phyloP scores from a whole-genome alignment of 2,113 vertebrate species.

The Nymphicus hollandicus region DNA sequence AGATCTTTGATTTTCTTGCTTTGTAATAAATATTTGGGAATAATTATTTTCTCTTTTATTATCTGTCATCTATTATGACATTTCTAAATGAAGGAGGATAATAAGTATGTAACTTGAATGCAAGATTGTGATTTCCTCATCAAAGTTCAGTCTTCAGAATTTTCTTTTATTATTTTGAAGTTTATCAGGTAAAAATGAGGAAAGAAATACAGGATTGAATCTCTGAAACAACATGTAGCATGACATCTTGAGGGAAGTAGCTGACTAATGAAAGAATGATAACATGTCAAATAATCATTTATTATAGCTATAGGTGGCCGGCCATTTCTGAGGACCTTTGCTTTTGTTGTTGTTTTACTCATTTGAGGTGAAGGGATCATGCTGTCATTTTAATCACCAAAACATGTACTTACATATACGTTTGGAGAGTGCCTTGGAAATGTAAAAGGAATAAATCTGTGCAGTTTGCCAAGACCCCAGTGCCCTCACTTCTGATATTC shows the following conservation, averaged over 20 bases:
- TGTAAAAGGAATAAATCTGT: background rate
- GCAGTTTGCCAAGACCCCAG: background rate
- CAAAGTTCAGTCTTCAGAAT: background rate
- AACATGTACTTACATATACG: background rate
- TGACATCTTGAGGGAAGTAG: background rate
- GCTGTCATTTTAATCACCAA: background rate
- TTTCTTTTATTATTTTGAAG: background rate
- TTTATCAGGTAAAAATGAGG: background rate
- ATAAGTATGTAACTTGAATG: background rate
- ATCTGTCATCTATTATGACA: background rate
- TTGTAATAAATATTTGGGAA: background rate
- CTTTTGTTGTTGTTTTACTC: background rate
- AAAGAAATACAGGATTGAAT: background rate
- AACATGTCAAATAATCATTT: background rate
- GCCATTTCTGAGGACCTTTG: background rate
- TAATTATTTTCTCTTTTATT: background rate
- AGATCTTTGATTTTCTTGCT: background rate
- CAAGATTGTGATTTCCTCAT: background rate
- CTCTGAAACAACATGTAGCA: background rate
- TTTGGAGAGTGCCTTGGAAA: background rate
- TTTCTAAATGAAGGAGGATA: background rate
- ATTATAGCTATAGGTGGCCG: background rate
- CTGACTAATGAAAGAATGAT: background rate
- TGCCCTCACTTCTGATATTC: background rate
- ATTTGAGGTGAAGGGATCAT: background rate